phyloP scores from a whole-genome alignment of 2,888 invertebrate genomes.

The Sipha maydis region DNA sequence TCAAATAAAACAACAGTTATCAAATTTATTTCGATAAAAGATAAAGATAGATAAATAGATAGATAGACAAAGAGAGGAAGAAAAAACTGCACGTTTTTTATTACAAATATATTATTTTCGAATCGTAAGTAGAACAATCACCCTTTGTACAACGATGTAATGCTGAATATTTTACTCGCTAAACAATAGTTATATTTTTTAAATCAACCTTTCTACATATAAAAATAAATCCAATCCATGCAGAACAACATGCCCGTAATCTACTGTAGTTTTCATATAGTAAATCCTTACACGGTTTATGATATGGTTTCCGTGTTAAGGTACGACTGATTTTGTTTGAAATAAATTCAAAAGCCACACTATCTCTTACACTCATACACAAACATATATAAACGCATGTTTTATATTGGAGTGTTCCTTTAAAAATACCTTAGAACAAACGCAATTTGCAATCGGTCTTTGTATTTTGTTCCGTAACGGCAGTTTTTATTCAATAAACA shows the following conservation, averaged over 20 bases:
- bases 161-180: too few relatives aligned
- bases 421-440: neutral
- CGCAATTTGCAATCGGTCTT: constrained; percentile 25
- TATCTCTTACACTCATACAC: neutral
- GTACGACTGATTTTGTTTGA: neutral
- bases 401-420: neutral
- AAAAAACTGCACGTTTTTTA: neutral
- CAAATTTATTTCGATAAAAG: neutral
- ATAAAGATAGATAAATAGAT: too few relatives aligned
- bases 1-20: neutral
- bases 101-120: too few relatives aligned
- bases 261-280: neutral
- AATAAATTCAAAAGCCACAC: neutral
- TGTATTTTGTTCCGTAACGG: neutral
- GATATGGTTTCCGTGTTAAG: neutral
- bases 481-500: neutral
- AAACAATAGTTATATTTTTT: neutral
- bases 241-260: too few relatives aligned
- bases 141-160: too few relatives aligned
- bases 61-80: too few relatives aligned
- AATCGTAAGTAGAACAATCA: too few relatives aligned
- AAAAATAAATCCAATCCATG: too few relatives aligned
- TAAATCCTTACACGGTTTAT: neutral
- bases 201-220: neutral
- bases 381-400: neutral